These are phyloP conservation scores for Panthera tigris DNA, from an alignment of 2,113 vertebrate species.

Conservation along the genomic window DNA sequence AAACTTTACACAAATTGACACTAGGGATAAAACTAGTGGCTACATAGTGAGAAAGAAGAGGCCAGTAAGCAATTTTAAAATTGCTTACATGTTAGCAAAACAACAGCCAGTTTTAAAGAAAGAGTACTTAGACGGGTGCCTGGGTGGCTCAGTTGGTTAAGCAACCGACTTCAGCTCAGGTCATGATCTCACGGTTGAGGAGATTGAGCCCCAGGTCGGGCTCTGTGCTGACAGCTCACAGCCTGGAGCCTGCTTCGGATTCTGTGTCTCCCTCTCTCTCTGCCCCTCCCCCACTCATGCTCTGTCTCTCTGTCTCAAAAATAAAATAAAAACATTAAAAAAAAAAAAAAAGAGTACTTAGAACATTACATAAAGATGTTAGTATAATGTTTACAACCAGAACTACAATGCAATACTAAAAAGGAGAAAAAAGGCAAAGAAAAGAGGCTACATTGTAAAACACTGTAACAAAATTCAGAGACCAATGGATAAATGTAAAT, in stretches of 20 bases:
- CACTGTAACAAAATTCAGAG: neutral
- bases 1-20: neutral
- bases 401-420: neutral
- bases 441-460: neutral
- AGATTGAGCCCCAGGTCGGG: too few species aligned
- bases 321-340: too few species aligned
- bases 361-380: neutral
- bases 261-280: too few species aligned
- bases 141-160: too few species aligned
- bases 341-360: neutral
- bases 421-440: neutral
- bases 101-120: neutral
- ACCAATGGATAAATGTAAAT: neutral
- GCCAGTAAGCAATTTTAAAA: neutral
- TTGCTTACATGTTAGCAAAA: neutral
- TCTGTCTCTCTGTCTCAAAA: too few species aligned
- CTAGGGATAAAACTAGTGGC: neutral
- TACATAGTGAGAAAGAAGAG: neutral
- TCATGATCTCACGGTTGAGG: too few species aligned
- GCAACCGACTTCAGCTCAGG: too few species aligned
- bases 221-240: too few species aligned
- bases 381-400: neutral
- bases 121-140: neutral
- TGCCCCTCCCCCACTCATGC: too few species aligned
- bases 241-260: too few species aligned